Base-by-base conservation (phyloP, 1,140 invertebrate genomes). In the Drosophila gunungcola region DNA sequence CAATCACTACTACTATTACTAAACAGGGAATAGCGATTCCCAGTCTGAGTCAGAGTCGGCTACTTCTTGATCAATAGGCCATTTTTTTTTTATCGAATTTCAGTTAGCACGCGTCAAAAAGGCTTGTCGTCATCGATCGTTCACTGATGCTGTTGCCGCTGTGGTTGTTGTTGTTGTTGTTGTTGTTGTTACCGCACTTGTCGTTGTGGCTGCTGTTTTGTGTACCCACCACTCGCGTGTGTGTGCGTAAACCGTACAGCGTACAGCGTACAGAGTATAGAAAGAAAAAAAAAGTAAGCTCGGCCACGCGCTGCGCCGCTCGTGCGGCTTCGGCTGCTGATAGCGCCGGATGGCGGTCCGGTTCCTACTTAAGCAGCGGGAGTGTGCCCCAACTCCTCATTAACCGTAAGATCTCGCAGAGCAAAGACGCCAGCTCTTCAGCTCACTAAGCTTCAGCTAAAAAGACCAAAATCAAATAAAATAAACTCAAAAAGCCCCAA, bases 331-430 rank as follows among this genome's bases (percentile, higher is more conserved):
- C 64, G 64, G 64, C 36, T 51, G 27, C 46, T 67, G 60, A 68
- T 68, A 52, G 12, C 63, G 57, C 27, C 43, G 63, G 45, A 65
- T 61, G 49, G 49, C 60, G 38, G 29, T 34, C 1, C 60, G 38
- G 29, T 34, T 21, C 1, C 16, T 21, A 68, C 61, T 52, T 52
- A 68, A 53, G 42, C n/a, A 25, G 32, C 16, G 5, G 46, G 45
- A 60, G 46, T 68, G 32, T n/a, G 46, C 46, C 38, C 39, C 25
- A 65, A 68, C 60, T 68, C 46, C 64, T 68, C 64, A 68, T 52
- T 65, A 65, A 52, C 64, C 61, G 46, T 65, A 52, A 68, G 61
- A 65, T 68, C 64, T 68, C 64, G 64, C 64, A 29, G 61, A 65
- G 61, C 61, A 21, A 21, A 41, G 21, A 65, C 61, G 64, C 38